Base-by-base conservation (phyloP, 2,888 invertebrate genomes). In the Heliconius erato region DNA sequence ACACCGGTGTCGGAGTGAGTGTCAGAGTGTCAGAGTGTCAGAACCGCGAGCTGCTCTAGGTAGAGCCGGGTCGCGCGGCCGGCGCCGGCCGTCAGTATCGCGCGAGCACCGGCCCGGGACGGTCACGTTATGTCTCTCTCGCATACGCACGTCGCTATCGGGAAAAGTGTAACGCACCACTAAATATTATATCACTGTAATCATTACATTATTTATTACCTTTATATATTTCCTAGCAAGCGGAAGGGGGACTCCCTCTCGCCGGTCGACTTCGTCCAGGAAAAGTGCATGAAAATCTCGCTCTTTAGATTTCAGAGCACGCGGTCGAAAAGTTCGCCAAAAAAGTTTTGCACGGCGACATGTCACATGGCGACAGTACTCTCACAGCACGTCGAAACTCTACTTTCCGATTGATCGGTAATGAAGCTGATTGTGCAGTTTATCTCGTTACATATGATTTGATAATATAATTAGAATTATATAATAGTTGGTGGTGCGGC, bases 231-330 rank as follows among this genome's bases (percentile, higher is more conserved):
- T 76, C 7, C n/a, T 16, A 16, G 9, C 26, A 9, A 35, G 26
- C 67, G 16, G 54, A 7, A 9, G 63, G 59, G 76, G 63, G 26
- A 9, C n/a, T 40, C 89, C 86, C 89, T 80, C 90, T 90, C 92
- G 93, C 95, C 95, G 95, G 95, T 94, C 95, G 95, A 95, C 93
- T 92, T 92, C 94, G 94, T 94, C 90, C 89, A 89, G 93, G 94
- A 94, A 95, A 95, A 92, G 92, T 91, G 91, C 89, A 85, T 92
- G 93, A 91, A 92, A 93, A 92, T 92, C 91, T 90, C 89, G 88
- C 89, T 89, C 90, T 76, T 32, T 63, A 63, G 90, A 89, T 92
- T 93, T 93, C 92, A 93, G 93, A 91, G 87, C 87, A 88, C 86
- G 87, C 88, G 90, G 91, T 94, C 91, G 90, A 91, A 91, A 89